Percentiles rank a stretch among this genome's conserved stretches.
Evolutionary conservation across 1,140 invertebrate genomes (phyloP).

Genomic region (Nomia melanderi): DNA sequence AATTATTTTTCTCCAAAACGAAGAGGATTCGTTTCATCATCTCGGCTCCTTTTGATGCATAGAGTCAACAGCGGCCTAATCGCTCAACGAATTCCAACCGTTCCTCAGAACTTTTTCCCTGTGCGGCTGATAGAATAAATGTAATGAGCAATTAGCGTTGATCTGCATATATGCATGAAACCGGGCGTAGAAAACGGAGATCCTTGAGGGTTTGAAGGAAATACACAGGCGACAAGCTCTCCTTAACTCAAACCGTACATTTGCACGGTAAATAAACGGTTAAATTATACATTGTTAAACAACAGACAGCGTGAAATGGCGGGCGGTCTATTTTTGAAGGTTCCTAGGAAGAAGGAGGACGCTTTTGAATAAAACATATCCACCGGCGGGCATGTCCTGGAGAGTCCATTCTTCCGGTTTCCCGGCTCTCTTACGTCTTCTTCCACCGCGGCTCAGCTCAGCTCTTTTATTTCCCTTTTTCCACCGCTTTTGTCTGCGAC

Average conservation of each 20-base stretch:
- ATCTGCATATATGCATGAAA: background rate
- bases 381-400: slow-evolving; percentile 48
- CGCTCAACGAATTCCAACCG: background rate
- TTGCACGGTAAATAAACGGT: slow-evolving; percentile 61
- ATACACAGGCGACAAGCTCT: slow-evolving; percentile 24
- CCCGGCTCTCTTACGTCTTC: slow-evolving; percentile 7
- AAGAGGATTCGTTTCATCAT: too few species aligned
- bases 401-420: slow-evolving; percentile 38
- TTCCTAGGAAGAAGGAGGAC: slow-evolving; percentile 29
- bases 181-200: background rate
- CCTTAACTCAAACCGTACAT: slow-evolving; percentile 41
- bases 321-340: slow-evolving; percentile 55
- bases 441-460: background rate
- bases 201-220: slow-evolving; percentile 16
- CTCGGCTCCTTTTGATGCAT: too few species aligned
- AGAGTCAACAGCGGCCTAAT: background rate
- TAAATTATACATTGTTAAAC: slow-evolving; percentile 69
- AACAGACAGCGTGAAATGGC: slow-evolving; percentile 47
- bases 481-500: background rate
- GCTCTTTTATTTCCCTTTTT: background rate
- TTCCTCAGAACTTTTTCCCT: background rate
- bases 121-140: background rate
- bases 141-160: background rate
- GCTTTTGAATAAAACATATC: slow-evolving; percentile 68
- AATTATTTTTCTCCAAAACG: too few species aligned